Percentiles rank a stretch among this genome's conserved stretches.
Evolutionary conservation across 2,888 invertebrate genomes (phyloP).

Genomic region (Synergus laeviventris): DNA sequence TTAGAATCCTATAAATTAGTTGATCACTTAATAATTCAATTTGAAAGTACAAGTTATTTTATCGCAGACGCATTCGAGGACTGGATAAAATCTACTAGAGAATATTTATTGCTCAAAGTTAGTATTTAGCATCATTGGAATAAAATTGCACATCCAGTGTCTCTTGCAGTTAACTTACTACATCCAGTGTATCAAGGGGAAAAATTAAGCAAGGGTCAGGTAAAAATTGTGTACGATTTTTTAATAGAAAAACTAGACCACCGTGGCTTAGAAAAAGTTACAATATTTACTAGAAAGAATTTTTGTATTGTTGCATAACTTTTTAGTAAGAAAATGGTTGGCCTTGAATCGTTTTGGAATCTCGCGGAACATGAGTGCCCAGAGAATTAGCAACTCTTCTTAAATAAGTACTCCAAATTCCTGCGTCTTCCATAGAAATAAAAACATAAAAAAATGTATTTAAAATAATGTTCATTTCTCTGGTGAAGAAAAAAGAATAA

Average conservation of each 20-base stretch:
- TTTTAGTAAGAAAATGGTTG: too few species aligned
- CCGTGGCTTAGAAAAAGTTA: neutral
- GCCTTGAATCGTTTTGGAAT: too few species aligned
- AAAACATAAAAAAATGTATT: too few species aligned
- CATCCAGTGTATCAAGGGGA: neutral
- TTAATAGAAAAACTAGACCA: slow-evolving; percentile 2
- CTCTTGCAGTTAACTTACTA: slow-evolving; percentile 33
- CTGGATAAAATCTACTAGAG: neutral
- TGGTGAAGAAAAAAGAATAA: too few species aligned
- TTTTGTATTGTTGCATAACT: neutral
- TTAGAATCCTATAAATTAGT: too few species aligned
- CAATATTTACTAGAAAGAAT: slow-evolving; percentile 6
- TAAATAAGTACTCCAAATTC: too few species aligned
- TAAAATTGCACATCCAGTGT: neutral
- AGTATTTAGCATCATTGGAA: neutral
- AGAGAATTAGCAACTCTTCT: too few species aligned
- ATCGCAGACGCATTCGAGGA: neutral
- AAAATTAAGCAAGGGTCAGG: neutral
- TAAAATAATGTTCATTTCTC: too few species aligned
- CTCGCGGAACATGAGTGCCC: too few species aligned
- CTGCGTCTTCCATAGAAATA: too few species aligned
- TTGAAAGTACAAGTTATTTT: neutral
- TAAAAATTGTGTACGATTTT: neutral
- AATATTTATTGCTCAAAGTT: neutral
- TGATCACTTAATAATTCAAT: neutral